phyloP scores from a whole-genome alignment of 2,113 vertebrate species.

The Semnornis frantzii region DNA sequence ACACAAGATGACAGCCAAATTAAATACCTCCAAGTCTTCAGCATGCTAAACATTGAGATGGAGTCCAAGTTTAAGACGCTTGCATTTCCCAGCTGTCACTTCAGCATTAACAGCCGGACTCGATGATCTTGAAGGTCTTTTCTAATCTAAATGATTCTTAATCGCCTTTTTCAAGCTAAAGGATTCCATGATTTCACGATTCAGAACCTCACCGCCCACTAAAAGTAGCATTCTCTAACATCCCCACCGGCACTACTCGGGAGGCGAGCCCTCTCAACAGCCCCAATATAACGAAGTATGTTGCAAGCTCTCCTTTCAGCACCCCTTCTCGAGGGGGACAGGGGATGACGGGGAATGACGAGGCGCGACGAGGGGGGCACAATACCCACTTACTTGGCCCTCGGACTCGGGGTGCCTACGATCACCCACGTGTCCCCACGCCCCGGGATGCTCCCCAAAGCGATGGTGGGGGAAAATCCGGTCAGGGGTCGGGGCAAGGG shows the following conservation, averaged over 20 bases:
- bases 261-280: not conserved
- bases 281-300: rapidly evolving
- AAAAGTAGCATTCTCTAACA: too few relatives aligned
- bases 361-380: too few relatives aligned
- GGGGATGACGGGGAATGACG: too few relatives aligned
- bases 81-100: not conserved
- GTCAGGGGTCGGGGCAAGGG: not conserved
- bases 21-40: not conserved
- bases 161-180: not conserved
- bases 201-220: not conserved
- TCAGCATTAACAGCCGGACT: not conserved
- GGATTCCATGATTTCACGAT: not conserved
- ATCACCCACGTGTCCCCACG: not conserved
- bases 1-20: not conserved
- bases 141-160: not conserved
- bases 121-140: not conserved
- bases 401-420: not conserved
- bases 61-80: not conserved
- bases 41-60: not conserved
- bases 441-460: not conserved
- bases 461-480: not conserved
- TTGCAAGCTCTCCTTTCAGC: not conserved
- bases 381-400: not conserved
- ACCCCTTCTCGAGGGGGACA: not conserved
- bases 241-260: not conserved